Percentiles rank a stretch among this genome's conserved stretches.
These are phyloP conservation scores for Eulemur macaco DNA, from an alignment of 2,113 vertebrate species.

Conservation along the genomic window DNA sequence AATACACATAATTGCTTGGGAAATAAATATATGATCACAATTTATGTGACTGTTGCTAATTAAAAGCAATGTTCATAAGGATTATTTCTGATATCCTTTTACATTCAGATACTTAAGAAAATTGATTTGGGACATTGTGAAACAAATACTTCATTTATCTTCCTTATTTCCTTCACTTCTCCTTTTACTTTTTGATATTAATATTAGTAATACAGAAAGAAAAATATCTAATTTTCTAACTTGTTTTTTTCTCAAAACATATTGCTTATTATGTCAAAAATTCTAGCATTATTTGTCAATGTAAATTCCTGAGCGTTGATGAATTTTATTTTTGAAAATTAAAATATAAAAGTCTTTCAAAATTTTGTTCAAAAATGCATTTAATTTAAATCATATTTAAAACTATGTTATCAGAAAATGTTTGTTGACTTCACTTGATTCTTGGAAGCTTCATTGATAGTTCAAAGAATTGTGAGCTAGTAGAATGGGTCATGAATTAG, in stretches of 20 bases:
- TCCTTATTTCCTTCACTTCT: not conserved
- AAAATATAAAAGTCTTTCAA: not conserved
- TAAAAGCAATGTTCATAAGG: conserved; percentile 55
- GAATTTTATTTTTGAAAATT: conserved; percentile 9
- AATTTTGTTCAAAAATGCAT: not conserved
- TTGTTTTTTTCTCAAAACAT: not conserved
- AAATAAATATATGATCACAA: conserved; percentile 70
- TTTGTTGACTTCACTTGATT: not conserved
- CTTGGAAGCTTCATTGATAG: not conserved
- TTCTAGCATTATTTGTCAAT: not conserved
- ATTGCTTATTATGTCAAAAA: not conserved
- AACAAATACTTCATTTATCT: conserved; percentile 7
- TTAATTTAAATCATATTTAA: not conserved
- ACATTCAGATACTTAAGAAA: conserved; percentile 29
- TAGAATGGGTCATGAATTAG: not conserved
- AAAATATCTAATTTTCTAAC: not conserved
- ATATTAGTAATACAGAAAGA: not conserved
- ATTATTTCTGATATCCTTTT: conserved; percentile 67
- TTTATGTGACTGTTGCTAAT: conserved; percentile 66
- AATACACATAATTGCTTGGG: conserved; percentile 51
- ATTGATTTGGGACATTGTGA: not conserved
- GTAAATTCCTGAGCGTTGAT: not conserved
- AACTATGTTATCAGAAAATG: not conserved
- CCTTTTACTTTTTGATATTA: conserved; percentile 31
- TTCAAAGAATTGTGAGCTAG: not conserved